phyloP scores from a whole-genome alignment of 2,113 vertebrate species.

The Jaculus jaculus region DNA sequence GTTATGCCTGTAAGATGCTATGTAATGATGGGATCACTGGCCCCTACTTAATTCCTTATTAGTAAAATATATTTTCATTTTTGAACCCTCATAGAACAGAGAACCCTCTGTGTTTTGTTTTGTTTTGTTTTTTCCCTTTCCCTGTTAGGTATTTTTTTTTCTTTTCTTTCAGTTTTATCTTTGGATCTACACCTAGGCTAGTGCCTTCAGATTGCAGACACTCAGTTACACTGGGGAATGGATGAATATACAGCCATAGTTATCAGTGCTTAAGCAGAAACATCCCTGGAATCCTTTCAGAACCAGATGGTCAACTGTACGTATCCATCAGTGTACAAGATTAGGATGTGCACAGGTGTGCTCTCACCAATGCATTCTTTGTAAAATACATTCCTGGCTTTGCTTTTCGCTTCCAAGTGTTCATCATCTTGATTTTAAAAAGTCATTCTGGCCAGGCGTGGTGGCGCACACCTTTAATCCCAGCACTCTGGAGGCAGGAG shows the following conservation, averaged over 20 bases:
- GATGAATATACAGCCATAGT: not conserved
- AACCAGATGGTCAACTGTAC: not conserved
- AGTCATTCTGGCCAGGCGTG: no score
- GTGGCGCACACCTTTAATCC: no score
- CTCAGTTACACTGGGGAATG: not conserved
- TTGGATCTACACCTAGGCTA: not conserved
- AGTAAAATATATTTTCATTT: not conserved
- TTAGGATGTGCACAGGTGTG: not conserved
- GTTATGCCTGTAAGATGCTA: not conserved
- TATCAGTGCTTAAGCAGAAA: not conserved
- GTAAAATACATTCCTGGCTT: not conserved
- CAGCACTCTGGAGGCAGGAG: no score
- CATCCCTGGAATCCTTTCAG: not conserved
- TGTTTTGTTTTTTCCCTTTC: not conserved
- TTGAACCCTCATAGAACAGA: not conserved
- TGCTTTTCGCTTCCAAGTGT: not conserved
- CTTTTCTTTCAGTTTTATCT: constrained; percentile 24
- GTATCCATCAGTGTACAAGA: not conserved
- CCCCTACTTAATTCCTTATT: not conserved
- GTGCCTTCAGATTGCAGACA: not conserved
- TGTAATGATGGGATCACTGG: not conserved
- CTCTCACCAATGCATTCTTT: not conserved
- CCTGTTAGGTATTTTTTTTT: not conserved
- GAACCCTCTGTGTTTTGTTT: not conserved
- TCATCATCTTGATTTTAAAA: not conserved